These are phyloP conservation scores for Trilocha varians DNA, from an alignment of 2,888 invertebrate species.

Conservation along the genomic window DNA sequence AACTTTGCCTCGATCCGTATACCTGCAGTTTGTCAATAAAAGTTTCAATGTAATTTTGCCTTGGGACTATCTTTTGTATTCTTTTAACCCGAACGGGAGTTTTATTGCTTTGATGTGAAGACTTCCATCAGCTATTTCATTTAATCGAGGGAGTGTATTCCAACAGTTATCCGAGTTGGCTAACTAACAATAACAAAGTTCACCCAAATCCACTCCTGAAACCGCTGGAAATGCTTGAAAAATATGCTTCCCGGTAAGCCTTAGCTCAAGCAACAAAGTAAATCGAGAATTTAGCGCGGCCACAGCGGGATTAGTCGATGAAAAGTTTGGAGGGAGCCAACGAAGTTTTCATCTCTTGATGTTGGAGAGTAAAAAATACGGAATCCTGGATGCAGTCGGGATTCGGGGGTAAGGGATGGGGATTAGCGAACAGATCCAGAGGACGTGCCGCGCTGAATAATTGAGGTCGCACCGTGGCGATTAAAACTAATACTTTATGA, in stretches of 20 bases:
- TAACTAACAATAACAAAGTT: conserved; percentile 56
- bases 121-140: conserved; percentile 18
- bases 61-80: conserved; percentile 43
- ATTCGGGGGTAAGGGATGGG: conserved; percentile 27
- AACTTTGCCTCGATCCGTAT: conserved; percentile 46
- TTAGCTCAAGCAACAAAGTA: conserved; percentile 55
- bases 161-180: conserved; percentile 2
- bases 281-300: conserved; percentile 61
- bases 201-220: conserved; percentile 48
- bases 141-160: conserved; percentile 3
- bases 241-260: conserved; percentile 59
- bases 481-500: conserved; percentile 37
- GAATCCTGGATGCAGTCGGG: conserved; percentile 11
- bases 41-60: conserved; percentile 54
- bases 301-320: conserved; percentile 58
- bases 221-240: conserved; percentile 51
- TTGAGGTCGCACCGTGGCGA: conserved; percentile 28
- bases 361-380: conserved; percentile 48
- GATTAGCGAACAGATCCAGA: conserved; percentile 30
- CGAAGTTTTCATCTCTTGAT: conserved; percentile 63
- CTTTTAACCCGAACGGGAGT: conserved; percentile 36
- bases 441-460: conserved; percentile 42
- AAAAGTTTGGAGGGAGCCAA: conserved; percentile 43
- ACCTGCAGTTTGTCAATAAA: conserved; percentile 55
- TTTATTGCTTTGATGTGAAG: conserved; percentile 35